phyloP scores from a whole-genome alignment of 2,797 vertebrate species.

The Silurus aristotelis region DNA sequence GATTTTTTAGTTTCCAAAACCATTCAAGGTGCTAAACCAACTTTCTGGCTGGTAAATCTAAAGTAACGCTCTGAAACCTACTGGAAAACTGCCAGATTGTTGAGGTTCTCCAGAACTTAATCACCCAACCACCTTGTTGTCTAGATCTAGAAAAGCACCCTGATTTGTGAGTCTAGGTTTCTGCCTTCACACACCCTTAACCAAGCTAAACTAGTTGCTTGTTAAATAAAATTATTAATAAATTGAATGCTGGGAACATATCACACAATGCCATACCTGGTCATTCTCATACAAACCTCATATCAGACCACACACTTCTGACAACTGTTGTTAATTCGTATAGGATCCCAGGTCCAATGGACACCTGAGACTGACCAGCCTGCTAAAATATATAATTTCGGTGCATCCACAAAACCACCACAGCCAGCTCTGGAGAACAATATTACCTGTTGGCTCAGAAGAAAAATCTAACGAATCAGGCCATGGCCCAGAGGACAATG shows the following conservation, averaged over 20 bases:
- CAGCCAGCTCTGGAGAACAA: background rate
- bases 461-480: background rate
- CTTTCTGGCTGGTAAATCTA: background rate
- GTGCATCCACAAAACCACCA: background rate
- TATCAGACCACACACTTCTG: background rate
- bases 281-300: background rate
- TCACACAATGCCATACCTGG: no score
- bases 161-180: background rate
- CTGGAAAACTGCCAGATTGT: background rate
- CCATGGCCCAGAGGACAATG: conserved; percentile 15
- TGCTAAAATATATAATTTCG: background rate
- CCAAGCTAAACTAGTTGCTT: no score
- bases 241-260: no score
- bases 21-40: background rate
- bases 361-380: background rate
- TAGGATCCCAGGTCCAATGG: background rate
- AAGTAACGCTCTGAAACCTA: background rate
- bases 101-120: no score
- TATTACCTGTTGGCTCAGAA: background rate
- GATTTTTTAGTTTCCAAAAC: background rate
- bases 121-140: background rate
- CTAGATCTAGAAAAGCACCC: background rate
- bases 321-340: background rate
- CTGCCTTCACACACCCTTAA: background rate
- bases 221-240: no score